Percentiles rank a stretch among this genome's conserved stretches.
These are phyloP conservation scores for Eilema griseolum DNA, from an alignment of 2,888 invertebrate genomes.

Conservation along the genomic window DNA sequence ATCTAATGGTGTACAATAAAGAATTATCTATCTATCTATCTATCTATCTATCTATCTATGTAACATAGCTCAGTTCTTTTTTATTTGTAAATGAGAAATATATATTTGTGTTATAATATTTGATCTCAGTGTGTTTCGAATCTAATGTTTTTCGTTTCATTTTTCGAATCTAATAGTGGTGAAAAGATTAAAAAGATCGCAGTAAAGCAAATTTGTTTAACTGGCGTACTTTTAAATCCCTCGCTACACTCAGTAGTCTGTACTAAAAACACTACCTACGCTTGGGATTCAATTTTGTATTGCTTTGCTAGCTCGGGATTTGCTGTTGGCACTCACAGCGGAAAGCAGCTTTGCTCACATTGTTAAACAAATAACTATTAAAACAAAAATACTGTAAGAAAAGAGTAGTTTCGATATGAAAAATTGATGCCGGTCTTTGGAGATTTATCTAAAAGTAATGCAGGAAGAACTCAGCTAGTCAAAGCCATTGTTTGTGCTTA, in stretches of 20 bases:
- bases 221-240: background rate
- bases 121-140: background rate
- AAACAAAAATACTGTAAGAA: background rate
- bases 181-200: background rate
- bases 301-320: background rate
- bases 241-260: background rate
- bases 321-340: background rate
- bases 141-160: background rate
- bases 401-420: background rate
- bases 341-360: background rate
- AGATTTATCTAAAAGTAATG: background rate
- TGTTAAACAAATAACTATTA: background rate
- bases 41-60: too few relatives aligned
- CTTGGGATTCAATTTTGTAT: background rate
- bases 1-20: too few relatives aligned
- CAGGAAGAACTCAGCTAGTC: too few relatives aligned
- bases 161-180: too few relatives aligned
- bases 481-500: background rate
- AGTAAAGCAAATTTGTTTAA: background rate
- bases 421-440: background rate
- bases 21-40: too few relatives aligned
- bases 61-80: too few relatives aligned
- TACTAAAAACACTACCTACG: background rate
- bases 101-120: background rate
- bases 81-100: background rate